Percentiles rank a stretch among this genome's conserved stretches.
Evolutionary conservation across 2,888 invertebrate genomes (phyloP).

Genomic region (Chaetoderma sp.): DNA sequence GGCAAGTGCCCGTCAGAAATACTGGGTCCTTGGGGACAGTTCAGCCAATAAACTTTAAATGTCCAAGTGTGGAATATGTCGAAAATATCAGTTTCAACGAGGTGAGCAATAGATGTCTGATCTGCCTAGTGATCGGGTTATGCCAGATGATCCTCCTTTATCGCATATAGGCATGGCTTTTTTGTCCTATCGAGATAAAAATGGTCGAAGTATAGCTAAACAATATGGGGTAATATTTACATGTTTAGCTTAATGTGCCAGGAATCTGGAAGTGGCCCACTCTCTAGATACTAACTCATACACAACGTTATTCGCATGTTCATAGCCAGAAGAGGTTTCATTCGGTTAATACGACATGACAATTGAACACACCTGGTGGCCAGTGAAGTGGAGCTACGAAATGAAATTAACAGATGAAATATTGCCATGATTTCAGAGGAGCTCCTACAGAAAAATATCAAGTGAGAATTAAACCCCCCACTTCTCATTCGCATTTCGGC

Average conservation of each 20-base stretch:
- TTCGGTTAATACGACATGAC: conserved; percentile 4
- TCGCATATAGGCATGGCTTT: conserved; percentile 22
- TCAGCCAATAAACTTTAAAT: background rate
- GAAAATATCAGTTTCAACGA: conserved; percentile 5
- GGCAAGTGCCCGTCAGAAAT: background rate
- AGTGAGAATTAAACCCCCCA: conserved; percentile 37
- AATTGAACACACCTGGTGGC: conserved; percentile 35
- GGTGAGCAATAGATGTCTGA: conserved; percentile 27
- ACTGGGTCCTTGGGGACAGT: conserved; percentile 9
- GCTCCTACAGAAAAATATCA: conserved; percentile 21
- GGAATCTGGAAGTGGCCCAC: conserved; percentile 27
- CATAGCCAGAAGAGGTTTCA: conserved; percentile 21
- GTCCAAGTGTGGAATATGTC: background rate
- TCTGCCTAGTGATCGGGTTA: conserved; percentile 20
- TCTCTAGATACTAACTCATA: conserved; percentile 20
- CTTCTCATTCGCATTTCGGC: conserved; percentile 28
- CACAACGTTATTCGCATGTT: conserved; percentile 27
- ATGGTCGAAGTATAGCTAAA: conserved; percentile 17
- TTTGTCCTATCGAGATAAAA: conserved; percentile 25
- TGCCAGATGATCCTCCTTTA: conserved; percentile 20
- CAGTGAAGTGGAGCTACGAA: conserved; percentile 25
- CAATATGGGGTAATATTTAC: conserved; percentile 35
- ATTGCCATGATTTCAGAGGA: conserved; percentile 10
- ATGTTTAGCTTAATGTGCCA: conserved; percentile 21
- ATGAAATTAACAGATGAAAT: conserved; percentile 28